Conservation (phyloP, 1,140 invertebrate species). For the Ceratitis capitata region DNA sequence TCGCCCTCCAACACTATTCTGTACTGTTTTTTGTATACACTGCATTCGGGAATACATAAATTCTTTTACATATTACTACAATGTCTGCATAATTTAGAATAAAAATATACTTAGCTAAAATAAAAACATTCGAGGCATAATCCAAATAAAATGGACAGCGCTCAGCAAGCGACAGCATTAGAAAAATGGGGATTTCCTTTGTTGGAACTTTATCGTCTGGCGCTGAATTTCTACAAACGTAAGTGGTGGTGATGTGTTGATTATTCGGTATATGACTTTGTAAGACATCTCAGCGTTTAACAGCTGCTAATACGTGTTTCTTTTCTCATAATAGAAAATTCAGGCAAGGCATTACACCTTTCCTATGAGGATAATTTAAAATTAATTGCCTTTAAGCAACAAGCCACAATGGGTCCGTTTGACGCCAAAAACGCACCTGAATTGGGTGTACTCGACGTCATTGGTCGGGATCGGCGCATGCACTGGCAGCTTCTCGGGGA, state of each 20-base stretch:
- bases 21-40: neutral
- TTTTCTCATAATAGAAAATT: slow-evolving; percentile 82
- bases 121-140: neutral
- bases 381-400: slow-evolving; percentile 90
- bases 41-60: neutral
- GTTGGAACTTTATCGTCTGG: slow-evolving; percentile 86
- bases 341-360: slow-evolving; percentile 93
- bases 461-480: slow-evolving; percentile 89
- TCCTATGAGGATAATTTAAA: slow-evolving; percentile 94
- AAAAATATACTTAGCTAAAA: neutral
- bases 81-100: neutral
- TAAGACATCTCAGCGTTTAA: slow-evolving; percentile 3
- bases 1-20: neutral
- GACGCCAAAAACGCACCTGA: slow-evolving; percentile 80
- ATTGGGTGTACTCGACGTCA: slow-evolving; percentile 93
- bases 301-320: slow-evolving; percentile 19
- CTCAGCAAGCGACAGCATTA: slow-evolving; percentile 9
- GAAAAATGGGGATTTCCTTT: slow-evolving; percentile 75
- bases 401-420: slow-evolving; percentile 88
- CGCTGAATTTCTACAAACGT: slow-evolving; percentile 91
- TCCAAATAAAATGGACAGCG: slow-evolving; percentile 34
- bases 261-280: neutral
- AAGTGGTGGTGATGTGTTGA: slow-evolving; percentile 47
- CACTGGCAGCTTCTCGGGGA: slow-evolving; percentile 93
- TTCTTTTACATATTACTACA: neutral